Evolutionary conservation across 2,113 vertebrate genomes (phyloP).

Genomic region (Corydoras sp.): DNA sequence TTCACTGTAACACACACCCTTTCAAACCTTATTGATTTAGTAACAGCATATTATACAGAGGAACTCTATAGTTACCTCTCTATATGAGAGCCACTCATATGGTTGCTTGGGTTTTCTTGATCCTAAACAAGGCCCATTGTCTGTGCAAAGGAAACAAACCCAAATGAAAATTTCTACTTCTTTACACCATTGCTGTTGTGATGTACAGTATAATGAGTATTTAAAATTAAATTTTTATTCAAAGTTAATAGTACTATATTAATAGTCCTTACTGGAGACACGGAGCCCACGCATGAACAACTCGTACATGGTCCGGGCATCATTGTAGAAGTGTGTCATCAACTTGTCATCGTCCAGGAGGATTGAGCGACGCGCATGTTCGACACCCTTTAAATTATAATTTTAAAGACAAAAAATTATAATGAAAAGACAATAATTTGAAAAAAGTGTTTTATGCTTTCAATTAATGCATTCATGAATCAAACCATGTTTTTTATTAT

Average conservation of each 20-base stretch:
- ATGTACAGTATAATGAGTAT: too few species aligned
- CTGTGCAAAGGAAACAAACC: constrained; percentile 54
- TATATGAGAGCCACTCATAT: constrained; percentile 90
- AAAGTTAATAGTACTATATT: too few species aligned
- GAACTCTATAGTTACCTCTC: constrained; percentile 67
- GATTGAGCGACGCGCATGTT: constrained; percentile 70
- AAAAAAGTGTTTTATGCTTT: too few species aligned
- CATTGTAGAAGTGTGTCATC: constrained; percentile 71
- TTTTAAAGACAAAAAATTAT: too few species aligned
- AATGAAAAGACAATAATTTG: too few species aligned
- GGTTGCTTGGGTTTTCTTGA: constrained; percentile 85
- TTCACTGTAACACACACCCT: too few species aligned
- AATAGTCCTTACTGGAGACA: constrained; percentile 78
- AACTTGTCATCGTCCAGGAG: constrained; percentile 65
- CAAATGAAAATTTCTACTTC: neutral
- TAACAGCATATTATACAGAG: too few species aligned
- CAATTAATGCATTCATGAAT: too few species aligned
- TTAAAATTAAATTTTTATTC: neutral
- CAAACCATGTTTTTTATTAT: too few species aligned
- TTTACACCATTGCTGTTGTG: too few species aligned
- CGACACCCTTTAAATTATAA: constrained; percentile 63
- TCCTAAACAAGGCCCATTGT: constrained; percentile 87
- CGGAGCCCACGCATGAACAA: constrained; percentile 78
- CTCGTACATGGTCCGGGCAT: constrained; percentile 80
- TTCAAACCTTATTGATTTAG: neutral